These are phyloP conservation scores for Xestia ashworthii DNA, from an alignment of 2,888 invertebrate species.

Conservation along the genomic window DNA sequence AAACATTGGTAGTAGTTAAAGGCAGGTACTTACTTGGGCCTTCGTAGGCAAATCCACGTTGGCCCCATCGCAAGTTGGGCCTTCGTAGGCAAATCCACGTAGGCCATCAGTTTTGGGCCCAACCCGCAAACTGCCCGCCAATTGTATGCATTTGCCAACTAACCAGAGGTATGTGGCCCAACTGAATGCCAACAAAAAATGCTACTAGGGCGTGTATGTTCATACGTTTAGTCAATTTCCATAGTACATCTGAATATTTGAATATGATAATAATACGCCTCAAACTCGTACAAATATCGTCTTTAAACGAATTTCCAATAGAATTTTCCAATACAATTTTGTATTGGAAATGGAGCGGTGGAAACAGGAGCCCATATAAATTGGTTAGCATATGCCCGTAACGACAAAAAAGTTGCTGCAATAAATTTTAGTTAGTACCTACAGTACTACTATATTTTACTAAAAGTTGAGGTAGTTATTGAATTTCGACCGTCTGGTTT, in stretches of 20 bases:
- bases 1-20: too few species aligned
- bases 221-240: slow-evolving; percentile 53
- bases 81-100: too few species aligned
- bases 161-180: too few species aligned
- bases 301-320: slow-evolving; percentile 51
- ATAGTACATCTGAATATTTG: slow-evolving; percentile 57
- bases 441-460: slow-evolving; percentile 66
- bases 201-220: too few species aligned
- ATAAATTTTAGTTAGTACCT: slow-evolving; percentile 68
- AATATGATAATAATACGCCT: slow-evolving; percentile 58
- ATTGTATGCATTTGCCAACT: too few species aligned
- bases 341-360: slow-evolving; percentile 53
- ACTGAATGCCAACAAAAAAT: too few species aligned
- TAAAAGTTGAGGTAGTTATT: slow-evolving; percentile 71
- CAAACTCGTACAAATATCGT: slow-evolving; percentile 50
- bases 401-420: slow-evolving; percentile 67
- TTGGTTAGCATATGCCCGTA: slow-evolving; percentile 60
- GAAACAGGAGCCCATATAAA: slow-evolving; percentile 49
- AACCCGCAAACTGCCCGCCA: too few species aligned
- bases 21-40: too few species aligned
- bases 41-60: too few species aligned
- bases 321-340: slow-evolving; percentile 57
- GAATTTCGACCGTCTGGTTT: slow-evolving; percentile 57
- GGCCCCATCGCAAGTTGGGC: too few species aligned
- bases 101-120: too few species aligned